These are phyloP conservation scores for Diadophis punctatus DNA, from an alignment of 2,113 vertebrate species.

Conservation along the genomic window DNA sequence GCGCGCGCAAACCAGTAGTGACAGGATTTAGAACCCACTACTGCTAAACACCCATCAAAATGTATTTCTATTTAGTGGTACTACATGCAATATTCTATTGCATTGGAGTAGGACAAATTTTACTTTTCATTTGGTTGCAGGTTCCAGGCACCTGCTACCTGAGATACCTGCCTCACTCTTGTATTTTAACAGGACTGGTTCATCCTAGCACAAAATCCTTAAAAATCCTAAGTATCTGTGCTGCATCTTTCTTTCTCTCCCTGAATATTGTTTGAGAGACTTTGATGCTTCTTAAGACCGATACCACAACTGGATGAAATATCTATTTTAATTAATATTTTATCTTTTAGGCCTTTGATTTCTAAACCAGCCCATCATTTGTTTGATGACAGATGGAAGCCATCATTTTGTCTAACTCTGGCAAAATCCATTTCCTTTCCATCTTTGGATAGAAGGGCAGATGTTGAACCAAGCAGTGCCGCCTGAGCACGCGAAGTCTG, in stretches of 20 bases:
- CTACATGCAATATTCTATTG: background rate
- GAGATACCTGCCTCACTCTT: background rate
- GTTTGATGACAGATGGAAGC: background rate
- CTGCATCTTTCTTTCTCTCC: background rate
- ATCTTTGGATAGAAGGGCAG: background rate
- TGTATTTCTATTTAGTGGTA: too few species aligned
- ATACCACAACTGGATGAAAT: background rate
- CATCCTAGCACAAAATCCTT: background rate
- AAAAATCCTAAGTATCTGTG: background rate
- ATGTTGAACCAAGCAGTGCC: background rate
- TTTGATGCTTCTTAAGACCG: background rate
- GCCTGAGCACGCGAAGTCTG: background rate
- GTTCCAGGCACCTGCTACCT: background rate
- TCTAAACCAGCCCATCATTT: background rate
- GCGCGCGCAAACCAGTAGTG: too few species aligned
- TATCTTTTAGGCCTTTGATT: conserved; percentile 3
- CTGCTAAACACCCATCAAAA: too few species aligned
- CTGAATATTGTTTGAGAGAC: background rate
- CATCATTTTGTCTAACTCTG: background rate
- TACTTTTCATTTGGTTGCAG: background rate
- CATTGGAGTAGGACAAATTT: background rate
- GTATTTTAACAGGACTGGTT: background rate
- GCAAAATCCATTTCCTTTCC: background rate
- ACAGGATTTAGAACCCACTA: too few species aligned
- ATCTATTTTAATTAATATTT: conserved; percentile 3